Base-by-base conservation (phyloP, 2,888 invertebrate genomes). In the Kuschelorhynchus macadamiae region DNA sequence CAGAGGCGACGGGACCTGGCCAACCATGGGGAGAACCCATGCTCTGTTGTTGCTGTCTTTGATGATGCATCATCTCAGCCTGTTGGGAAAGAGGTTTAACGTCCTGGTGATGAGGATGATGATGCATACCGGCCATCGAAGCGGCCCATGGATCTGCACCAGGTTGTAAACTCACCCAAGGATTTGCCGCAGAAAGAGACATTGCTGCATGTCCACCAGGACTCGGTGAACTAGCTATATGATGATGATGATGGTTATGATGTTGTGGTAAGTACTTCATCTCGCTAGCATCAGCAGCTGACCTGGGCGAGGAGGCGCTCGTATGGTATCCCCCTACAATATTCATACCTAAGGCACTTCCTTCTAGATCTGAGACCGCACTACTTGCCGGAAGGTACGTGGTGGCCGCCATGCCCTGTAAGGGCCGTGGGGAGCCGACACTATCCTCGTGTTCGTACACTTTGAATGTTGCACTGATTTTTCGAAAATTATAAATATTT, bases 201-300 rank as follows among this genome's bases (percentile, higher is more conserved):
- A 88, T 81, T 50, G 82, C 85, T 42, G 86, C 85, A 76, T 87
- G 86, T 39, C 88, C 88, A 76, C 88, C 88, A 79, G 91, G 90
- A 70, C 91, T 90, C 77, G 90, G 90, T 71, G 89, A 88, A 70
- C 90, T 86, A 85, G 90, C 86, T 73, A 88, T 88, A 79, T 88
- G 88, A 77, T 91, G 92, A 81, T 93, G 90, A 82, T 93, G 92
- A 82, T 93, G 92, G 85, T 94, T 90, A 85, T 93, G 93, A 84
- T 95, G 95, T 74, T 91, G 90, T 76, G 92, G 91, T 88, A 93
- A 90, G 85, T 97, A 97, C 86, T 97, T 97, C 95, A 97, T 95
- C 85, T 97, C 97, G 80, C 92, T 92, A 80, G 93, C 93, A 86
- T 94, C 94, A 75, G 90, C 88, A 80, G 92, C 94, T 78, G 92